phyloP scores from a whole-genome alignment of 2,888 invertebrate genomes.

The Leptinotarsa peninsularis region DNA sequence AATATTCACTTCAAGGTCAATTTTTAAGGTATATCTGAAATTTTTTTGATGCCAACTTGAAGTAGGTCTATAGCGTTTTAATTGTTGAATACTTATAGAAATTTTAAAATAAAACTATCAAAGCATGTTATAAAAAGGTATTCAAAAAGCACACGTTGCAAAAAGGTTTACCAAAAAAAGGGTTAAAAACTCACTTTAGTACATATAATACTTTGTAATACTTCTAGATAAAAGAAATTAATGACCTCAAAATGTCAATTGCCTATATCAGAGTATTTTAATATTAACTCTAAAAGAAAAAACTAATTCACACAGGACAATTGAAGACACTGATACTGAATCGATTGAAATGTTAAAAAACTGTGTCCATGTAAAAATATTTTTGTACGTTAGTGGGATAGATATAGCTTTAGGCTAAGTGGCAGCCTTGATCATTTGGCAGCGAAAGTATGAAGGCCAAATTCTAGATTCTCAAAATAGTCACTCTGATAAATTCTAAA shows the following conservation, averaged over 20 bases:
- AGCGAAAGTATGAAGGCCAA: background rate
- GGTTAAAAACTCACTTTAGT: background rate
- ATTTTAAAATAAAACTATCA: background rate
- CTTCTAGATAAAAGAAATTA: background rate
- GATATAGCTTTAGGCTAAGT: conserved; percentile 1
- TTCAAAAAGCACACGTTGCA: no score
- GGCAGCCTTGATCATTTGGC: background rate
- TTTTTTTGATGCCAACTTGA: no score
- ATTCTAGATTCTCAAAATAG: background rate
- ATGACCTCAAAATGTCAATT: no score
- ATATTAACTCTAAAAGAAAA: no score
- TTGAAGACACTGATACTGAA: background rate
- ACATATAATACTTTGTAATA: background rate
- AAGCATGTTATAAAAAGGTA: background rate
- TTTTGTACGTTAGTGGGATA: background rate
- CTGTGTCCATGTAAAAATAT: background rate
- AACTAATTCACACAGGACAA: no score
- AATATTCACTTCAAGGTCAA: no score
- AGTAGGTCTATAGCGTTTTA: no score
- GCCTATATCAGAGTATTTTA: no score
- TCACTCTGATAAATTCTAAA: background rate
- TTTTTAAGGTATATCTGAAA: no score
- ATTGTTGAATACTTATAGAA: background rate
- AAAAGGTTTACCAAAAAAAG: background rate
- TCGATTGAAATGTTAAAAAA: background rate